Percentiles rank a stretch among this genome's conserved stretches.
phyloP scores from a whole-genome alignment of 2,113 vertebrate genomes.

The Raja brachyura region DNA sequence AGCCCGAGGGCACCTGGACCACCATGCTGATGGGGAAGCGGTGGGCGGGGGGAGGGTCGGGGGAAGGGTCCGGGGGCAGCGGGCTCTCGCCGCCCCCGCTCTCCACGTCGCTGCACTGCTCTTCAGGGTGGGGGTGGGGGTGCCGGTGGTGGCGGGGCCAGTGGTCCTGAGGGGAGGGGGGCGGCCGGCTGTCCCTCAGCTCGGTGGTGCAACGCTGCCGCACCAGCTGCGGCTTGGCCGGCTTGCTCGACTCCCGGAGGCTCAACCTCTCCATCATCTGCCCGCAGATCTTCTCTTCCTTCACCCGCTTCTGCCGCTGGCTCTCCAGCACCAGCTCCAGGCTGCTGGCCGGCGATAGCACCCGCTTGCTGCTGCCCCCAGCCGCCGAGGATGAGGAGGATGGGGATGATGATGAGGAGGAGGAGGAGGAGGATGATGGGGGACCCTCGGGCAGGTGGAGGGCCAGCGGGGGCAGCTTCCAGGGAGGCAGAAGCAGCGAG shows the following conservation, averaged over 20 bases:
- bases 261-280: constrained; percentile 91
- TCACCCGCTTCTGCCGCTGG: constrained; percentile 91
- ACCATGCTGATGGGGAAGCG: constrained; percentile 72
- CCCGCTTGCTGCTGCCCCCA: constrained; percentile 84
- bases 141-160: constrained; percentile 53
- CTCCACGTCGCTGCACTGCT: too few species aligned
- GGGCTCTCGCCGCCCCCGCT: too few species aligned
- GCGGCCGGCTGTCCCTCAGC: constrained; percentile 63
- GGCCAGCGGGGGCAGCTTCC: too few species aligned
- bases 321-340: constrained; percentile 88
- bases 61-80: too few species aligned
- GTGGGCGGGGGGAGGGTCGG: constrained; percentile 38
- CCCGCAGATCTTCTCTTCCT: constrained; percentile 95
- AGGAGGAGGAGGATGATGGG: constrained; percentile 56
- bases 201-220: constrained; percentile 72
- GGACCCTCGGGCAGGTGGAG: too few species aligned
- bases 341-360: constrained; percentile 92
- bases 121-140: constrained; percentile 24
- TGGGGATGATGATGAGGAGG: constrained; percentile 68
- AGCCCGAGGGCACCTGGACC: constrained; percentile 64
- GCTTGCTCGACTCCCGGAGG: constrained; percentile 75
- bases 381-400: constrained; percentile 69
- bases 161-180: constrained; percentile 67
- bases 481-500: too few species aligned
- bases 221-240: constrained; percentile 63